phyloP scores from a whole-genome alignment of 2,888 invertebrate species.

The Schrankia costaestrigalis region DNA sequence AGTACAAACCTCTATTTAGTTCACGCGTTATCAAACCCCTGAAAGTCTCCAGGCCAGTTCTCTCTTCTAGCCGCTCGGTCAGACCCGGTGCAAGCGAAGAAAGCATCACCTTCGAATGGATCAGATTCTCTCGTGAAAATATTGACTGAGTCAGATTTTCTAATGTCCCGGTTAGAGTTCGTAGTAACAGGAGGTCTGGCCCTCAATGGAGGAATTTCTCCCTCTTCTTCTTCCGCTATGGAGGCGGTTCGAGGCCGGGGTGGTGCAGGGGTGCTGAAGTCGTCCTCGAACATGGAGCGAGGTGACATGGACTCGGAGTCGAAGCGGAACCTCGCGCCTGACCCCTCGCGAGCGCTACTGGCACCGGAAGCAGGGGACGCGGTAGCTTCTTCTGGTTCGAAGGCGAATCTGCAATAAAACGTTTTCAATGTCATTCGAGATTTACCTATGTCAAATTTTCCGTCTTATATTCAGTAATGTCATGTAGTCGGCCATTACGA shows the following conservation, averaged over 20 bases:
- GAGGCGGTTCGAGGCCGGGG: constrained; percentile 67
- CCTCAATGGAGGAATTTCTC: constrained; percentile 61
- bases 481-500: background rate
- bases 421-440: no score
- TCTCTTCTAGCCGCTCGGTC: constrained; percentile 68
- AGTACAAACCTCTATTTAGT: constrained; percentile 4
- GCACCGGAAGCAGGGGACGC: constrained; percentile 57
- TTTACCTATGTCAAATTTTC: no score
- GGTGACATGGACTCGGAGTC: constrained; percentile 72
- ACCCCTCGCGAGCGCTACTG: constrained; percentile 53
- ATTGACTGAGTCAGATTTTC: constrained; percentile 94
- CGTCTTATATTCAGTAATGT: no score
- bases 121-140: constrained; percentile 93
- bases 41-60: constrained; percentile 76
- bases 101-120: constrained; percentile 94
- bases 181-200: constrained; percentile 46
- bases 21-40: constrained; percentile 71
- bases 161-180: constrained; percentile 82
- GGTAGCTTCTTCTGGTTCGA: constrained; percentile 61
- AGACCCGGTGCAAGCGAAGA: constrained; percentile 84
- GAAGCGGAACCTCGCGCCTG: constrained; percentile 63
- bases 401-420: constrained; percentile 57
- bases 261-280: constrained; percentile 78
- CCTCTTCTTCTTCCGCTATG: constrained; percentile 73
- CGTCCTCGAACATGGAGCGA: constrained; percentile 84